Evolutionary conservation across 2,797 vertebrate species (phyloP).

Genomic region (Artibeus lituratus): DNA sequence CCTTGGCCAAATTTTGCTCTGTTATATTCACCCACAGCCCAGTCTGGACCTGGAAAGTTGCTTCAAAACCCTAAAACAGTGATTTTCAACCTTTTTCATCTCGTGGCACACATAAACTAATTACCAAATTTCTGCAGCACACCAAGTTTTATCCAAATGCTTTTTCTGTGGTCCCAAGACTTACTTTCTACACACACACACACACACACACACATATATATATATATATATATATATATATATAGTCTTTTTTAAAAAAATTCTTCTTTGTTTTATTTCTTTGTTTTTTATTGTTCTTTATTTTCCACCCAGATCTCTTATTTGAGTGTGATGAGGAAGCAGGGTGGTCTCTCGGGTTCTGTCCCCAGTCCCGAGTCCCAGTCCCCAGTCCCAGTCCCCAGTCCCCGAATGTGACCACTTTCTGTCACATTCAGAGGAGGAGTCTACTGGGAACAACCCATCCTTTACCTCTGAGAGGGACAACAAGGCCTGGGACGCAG

Average conservation of each 20-base stretch:
- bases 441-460: not conserved
- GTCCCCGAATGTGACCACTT: too few relatives aligned
- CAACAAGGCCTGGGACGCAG: not conserved
- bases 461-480: not conserved
- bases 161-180: slow-evolving; percentile 27
- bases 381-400: too few relatives aligned
- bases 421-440: not conserved
- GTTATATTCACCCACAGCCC: not conserved
- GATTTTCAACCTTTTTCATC: not conserved
- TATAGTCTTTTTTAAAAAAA: too few relatives aligned
- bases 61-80: not conserved
- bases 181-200: too few relatives aligned
- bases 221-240: too few relatives aligned
- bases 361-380: not conserved
- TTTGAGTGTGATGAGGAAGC: slow-evolving; percentile 20
- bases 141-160: slow-evolving; percentile 8
- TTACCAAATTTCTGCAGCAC: not conserved
- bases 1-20: not conserved
- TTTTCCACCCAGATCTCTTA: not conserved
- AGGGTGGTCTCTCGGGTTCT: not conserved
- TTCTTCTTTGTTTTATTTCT: not conserved
- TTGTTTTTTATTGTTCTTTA: not conserved
- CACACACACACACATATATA: too few relatives aligned
- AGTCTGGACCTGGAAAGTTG: not conserved
- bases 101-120: not conserved